phyloP scores from a whole-genome alignment of 2,113 vertebrate genomes.

The Charina bottae region DNA sequence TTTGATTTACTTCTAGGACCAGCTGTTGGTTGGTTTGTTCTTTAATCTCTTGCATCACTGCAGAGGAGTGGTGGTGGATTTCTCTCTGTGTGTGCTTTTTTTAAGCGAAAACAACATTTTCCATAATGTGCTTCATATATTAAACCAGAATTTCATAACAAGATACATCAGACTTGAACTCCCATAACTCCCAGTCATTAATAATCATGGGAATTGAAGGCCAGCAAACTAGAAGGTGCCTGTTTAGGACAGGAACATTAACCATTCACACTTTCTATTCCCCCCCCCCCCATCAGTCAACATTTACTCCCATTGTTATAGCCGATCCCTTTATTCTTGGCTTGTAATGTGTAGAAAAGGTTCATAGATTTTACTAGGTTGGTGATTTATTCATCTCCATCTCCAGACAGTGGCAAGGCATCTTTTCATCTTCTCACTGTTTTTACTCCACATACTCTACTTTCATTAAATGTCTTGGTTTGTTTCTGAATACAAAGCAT shows the following conservation, averaged over 20 bases:
- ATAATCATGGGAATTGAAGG: not conserved
- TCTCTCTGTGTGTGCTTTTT: too few species aligned
- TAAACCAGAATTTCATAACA: not conserved
- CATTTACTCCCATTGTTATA: conserved; percentile 1
- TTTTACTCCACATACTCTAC: not conserved
- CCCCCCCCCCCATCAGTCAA: not conserved
- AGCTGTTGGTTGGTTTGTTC: not conserved
- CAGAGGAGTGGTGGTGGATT: not conserved
- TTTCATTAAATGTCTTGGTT: not conserved
- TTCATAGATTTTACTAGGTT: not conserved
- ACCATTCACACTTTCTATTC: conserved; percentile 4
- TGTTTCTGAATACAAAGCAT: not conserved
- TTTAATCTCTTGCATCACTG: not conserved
- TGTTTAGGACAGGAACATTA: not conserved
- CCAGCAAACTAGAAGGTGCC: not conserved
- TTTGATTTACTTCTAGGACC: not conserved
- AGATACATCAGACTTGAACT: not conserved
- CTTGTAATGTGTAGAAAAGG: not conserved
- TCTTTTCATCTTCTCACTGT: not conserved
- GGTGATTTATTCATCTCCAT: not conserved
- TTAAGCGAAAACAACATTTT: not conserved
- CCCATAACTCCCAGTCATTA: not conserved
- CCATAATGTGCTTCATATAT: not conserved
- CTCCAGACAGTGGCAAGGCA: not conserved
- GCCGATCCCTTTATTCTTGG: not conserved